These are phyloP conservation scores for Mobula birostris DNA, from an alignment of 2,113 vertebrate genomes.

Conservation along the genomic window DNA sequence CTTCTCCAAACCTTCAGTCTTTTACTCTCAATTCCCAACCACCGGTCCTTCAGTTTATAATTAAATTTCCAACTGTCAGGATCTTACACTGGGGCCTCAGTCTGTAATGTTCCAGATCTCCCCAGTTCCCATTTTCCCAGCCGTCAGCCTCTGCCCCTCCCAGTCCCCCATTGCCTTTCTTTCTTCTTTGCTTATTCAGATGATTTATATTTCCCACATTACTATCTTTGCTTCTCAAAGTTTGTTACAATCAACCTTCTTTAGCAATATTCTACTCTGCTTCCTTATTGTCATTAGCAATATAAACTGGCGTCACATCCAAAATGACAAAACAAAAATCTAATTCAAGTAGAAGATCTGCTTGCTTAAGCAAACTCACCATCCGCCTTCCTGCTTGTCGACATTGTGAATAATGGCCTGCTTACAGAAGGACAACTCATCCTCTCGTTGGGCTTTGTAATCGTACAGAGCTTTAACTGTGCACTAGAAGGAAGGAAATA, in stretches of 20 bases:
- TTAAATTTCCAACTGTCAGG: neutral
- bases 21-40: neutral
- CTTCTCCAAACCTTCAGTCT: neutral
- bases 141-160: neutral
- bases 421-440: conserved; percentile 79
- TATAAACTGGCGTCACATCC: neutral
- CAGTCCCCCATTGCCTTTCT: neutral
- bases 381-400: conserved; percentile 76
- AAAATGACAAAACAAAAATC: neutral
- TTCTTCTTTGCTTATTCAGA: neutral
- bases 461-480: conserved; percentile 76
- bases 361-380: conserved; percentile 54
- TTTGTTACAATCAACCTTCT: neutral
- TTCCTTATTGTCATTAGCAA: neutral
- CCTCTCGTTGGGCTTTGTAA: conserved; percentile 76
- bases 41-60: neutral
- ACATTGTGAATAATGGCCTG: conserved; percentile 75
- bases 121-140: neutral
- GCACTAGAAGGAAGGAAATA: conserved; percentile 51
- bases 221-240: neutral
- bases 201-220: neutral
- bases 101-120: neutral
- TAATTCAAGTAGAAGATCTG: neutral
- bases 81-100: neutral
- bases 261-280: neutral